Base-by-base conservation (phyloP, 30 jellyfish, hydroid and myxozoan species). In the Cassiopea xamachana region DNA sequence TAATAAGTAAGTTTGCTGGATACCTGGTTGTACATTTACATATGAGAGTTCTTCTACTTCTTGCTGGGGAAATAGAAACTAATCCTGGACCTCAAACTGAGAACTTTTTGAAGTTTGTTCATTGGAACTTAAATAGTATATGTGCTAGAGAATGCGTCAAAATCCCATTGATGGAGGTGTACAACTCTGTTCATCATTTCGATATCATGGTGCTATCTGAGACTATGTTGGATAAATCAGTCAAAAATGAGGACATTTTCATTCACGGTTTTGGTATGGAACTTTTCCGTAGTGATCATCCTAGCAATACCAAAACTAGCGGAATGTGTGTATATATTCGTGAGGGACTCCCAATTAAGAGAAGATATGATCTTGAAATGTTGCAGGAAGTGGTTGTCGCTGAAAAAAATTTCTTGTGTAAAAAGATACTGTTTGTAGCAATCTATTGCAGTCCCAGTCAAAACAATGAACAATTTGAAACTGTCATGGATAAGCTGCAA, bases 261-360 rank as follows among this genome's bases (percentile, higher is more conserved):
- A 67, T 67, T 14, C 46, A 67, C 46, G 76, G 19, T 19, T 67
- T 67, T 51, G 60, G 83, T 67, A 82, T 9, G 51, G 81, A 62
- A 64, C 1, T 82, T 70, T 82, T 18, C 60, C 49, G 89, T 51
- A 80, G 50, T 80, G 89, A 80, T 80, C 89, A 80, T 75, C 84
- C 84, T 18, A 83, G 91, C 71, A 83, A 83, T 71, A 19, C 84
- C 71, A 83, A 83, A 83, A 83, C 83, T 69, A 84, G 91, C 69
- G 84, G 91, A 47, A 84, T 83, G 55, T 69, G 92, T 55, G 47
- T 85, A 46, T 72, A 73, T 60, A 70, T 85, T 55, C 86, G 87
- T 47, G 92, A 85, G 60, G 77, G 78, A 15, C 59, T 84, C 73
- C 92, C 92, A 69, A 84, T 84, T 60, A 84, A 84, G 69, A 79